phyloP scores from a whole-genome alignment of 2,113 vertebrate species.

The Nesoenas mayeri region DNA sequence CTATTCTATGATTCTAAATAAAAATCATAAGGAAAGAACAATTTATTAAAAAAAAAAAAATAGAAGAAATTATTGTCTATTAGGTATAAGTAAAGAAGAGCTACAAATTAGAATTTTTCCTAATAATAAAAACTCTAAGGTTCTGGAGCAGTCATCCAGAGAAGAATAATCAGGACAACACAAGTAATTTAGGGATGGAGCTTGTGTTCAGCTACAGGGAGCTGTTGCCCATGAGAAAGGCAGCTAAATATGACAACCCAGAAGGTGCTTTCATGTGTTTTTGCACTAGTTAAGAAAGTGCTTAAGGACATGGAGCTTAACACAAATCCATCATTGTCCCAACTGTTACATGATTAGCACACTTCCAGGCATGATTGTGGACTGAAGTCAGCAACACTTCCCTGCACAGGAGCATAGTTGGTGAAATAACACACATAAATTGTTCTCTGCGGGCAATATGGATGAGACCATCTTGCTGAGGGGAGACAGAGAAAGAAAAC shows the following conservation, averaged over 20 bases:
- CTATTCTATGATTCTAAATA: not conserved
- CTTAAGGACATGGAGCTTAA: not conserved
- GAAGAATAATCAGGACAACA: not conserved
- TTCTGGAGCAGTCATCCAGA: not conserved
- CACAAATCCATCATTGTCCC: not conserved
- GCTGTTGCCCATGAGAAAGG: not conserved
- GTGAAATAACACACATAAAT: not conserved
- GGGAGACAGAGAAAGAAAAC: not conserved
- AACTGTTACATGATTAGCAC: not conserved
- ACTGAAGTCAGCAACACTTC: not conserved
- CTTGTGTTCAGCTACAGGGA: not conserved
- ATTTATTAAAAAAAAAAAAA: not conserved
- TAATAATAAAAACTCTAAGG: not conserved
- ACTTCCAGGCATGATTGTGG: not conserved
- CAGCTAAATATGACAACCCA: rapidly evolving
- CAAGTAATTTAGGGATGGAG: not conserved
- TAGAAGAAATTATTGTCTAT: not conserved
- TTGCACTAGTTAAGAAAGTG: not conserved
- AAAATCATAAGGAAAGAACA: not conserved
- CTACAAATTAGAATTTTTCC: not conserved
- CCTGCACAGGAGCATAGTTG: not conserved
- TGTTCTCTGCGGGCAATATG: not conserved
- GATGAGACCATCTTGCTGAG: not conserved
- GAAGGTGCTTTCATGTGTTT: not conserved
- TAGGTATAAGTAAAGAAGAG: not conserved